Evolutionary conservation across 2,797 vertebrate species (phyloP), one percentile per base, ranked within the genome.

Genomic region (Sibirionetta formosa): DNA sequence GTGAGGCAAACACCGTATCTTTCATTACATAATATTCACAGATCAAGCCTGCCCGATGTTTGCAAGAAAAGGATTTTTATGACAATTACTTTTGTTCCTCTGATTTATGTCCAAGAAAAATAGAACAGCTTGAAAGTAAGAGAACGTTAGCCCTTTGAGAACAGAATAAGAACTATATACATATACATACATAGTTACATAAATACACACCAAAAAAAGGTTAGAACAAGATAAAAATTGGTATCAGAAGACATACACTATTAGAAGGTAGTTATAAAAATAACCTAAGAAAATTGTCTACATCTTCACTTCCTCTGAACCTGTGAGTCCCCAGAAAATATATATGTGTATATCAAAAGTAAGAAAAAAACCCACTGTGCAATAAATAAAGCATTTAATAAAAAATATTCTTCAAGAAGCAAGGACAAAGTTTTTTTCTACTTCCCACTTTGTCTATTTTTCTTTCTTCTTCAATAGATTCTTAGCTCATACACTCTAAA

Each of bases 181-280:
- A 84, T 19, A 44, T 3, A 60, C 8, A 69, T 33, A 77, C 13
- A 75, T 58, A 85, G 1, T 66, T 1, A 72, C 3, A 82, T 1
- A 77, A 5, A 75, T 29, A 26, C 1, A 6, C 0, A 2, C 38
- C 19, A 85, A 85, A 93, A 85, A 87, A 66, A 16, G 14, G 27
- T 61, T 3, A 72, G 20, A 93, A 64, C 22, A 77, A 56, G 64
- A 76, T 22, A 60, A 65, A 94, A 85, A 33, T 11, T 83, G 19
- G 57, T 88, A 77, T 75, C 68, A 58, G 56, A 65, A 53, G 50
- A 75, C 3, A 1, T 11, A 57, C 26, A 29, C 24, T 81, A 81
- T 78, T 54, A 86, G 17, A 91, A 90, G 19, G 24, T 18, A 80
- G 44, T 78, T 50, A 91, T 8, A 93, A 69, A 94, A 90, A 83